A percentile compares a stretch with the other conserved stretches of the same genome.
These are phyloP conservation scores for Ophonus ardosiacus DNA, from an alignment of 2,888 invertebrate species.

Conservation along the genomic window DNA sequence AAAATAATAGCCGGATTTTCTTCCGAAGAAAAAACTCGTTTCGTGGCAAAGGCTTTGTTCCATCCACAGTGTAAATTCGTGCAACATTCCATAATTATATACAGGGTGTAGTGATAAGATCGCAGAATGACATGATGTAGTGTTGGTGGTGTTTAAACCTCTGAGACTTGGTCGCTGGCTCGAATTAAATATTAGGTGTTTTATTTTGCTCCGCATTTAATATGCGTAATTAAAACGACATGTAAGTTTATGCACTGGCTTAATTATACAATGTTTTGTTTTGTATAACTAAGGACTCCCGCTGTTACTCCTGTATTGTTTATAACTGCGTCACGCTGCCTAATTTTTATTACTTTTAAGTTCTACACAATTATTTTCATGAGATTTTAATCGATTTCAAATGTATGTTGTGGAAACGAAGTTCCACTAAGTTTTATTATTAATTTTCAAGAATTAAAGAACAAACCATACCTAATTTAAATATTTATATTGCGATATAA, in stretches of 20 bases:
- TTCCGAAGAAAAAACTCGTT: slow-evolving; percentile 2
- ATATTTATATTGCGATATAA: background rate
- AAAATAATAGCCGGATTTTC: slow-evolving; percentile 42
- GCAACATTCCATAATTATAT: slow-evolving; percentile 55
- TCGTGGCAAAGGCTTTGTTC: slow-evolving; percentile 31
- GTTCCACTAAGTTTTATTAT: background rate
- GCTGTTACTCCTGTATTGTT: slow-evolving; percentile 39
- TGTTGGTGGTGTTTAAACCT: slow-evolving; percentile 41
- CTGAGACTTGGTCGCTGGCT: slow-evolving; percentile 21
- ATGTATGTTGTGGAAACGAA: slow-evolving; percentile 1
- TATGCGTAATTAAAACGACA: slow-evolving; percentile 45
- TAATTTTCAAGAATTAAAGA: background rate
- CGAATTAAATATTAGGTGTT: slow-evolving; percentile 55
- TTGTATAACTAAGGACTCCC: slow-evolving; percentile 46
- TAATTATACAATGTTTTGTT: slow-evolving; percentile 54
- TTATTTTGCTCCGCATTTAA: slow-evolving; percentile 44
- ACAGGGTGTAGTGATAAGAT: slow-evolving; percentile 47
- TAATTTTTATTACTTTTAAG: slow-evolving; percentile 46
- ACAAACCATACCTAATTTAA: background rate
- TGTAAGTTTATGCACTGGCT: slow-evolving; percentile 50
- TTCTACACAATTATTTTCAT: background rate
- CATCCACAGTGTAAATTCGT: slow-evolving; percentile 46
- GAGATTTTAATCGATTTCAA: slow-evolving; percentile 27
- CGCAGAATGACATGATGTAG: slow-evolving; percentile 48
- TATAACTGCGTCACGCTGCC: slow-evolving; percentile 22